Evolutionary conservation across 2,888 invertebrate genomes (phyloP), one percentile per base, ranked within the genome.

Genomic region (Nasonia oneida): DNA sequence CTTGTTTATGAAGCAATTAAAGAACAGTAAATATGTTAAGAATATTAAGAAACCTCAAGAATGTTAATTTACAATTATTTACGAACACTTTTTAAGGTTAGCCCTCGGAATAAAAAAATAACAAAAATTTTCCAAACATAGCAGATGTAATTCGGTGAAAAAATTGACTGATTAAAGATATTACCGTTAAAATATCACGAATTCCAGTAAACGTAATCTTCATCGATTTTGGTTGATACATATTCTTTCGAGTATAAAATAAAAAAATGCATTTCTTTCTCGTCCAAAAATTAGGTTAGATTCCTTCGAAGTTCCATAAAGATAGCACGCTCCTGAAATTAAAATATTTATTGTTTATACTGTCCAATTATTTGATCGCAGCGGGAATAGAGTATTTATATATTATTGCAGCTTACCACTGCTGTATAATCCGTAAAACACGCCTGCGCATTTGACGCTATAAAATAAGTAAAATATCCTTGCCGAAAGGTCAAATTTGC

Each of bases 381-480:
- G 2, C 15, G 61, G 42, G 15, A 37, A 3, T 23, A 42, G 64
- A 50, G 14, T 70, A 37, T 33, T 57, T 80, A 47, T 42, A 6
- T 80, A 47, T 42, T 42, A 42, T 47, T 47, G 47, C 15, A 15
- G 23, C 33, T 84, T 84, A 84, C 67, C 50, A 70, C 70, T 61
- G 57, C 3, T 50, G n/a, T 12, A 39, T 42, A 80, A 47, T 75
- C 53, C 42, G 42, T 37, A 57, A 76, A 61, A 76, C 53, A 80
- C 76, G 84, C 84, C 71, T 84, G 80, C 81, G 84, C 81, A 76
- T 84, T 76, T 42, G 39, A 23, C 75, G 33, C 29, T 33, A 6
- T 29, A 12, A 29, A 78, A 47, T 4, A 47, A 37, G 33, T 3
- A 47, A 64, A 64, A 67, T 29, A 29, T 79, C 15, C 18, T 18